Evolutionary conservation across 2,888 invertebrate genomes (phyloP), one percentile per base, ranked within the genome.

Genomic region (Limnephilus rhombicus): DNA sequence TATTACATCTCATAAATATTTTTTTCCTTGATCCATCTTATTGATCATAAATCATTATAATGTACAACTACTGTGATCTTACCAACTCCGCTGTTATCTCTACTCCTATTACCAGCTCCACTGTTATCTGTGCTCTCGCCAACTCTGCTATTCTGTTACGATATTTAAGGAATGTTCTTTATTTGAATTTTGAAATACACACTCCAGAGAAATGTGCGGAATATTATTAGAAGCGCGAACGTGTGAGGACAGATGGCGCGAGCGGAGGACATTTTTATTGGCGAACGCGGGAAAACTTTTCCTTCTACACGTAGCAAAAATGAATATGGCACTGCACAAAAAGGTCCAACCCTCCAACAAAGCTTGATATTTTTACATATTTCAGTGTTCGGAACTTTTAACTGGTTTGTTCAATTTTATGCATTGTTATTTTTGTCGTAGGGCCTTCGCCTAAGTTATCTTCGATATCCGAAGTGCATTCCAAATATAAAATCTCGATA

Each of bases 241-340:
- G 41, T 90, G 90, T 90, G 90, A 85, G 85, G 85, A 85, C 90
- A 90, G 85, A 90, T 90, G 90, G 90, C 83, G 90, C 49, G 37
- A 45, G 53, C 68, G 85, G 68, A 29, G 82, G 90, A 90, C 90
- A 90, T 85, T 90, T 90, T 90, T 90, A 90, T 90, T 90, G 85
- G 83, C 29, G 37, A 18, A 68, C 83, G 85, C 90, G 90, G 90
- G 85, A 80, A 85, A 90, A 85, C 80, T 85, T 90, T 90, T 68
- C 85, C 85, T 31, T 31, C 53, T 87, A n/a, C 53, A 29, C 34
- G 15, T 7, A 49, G 68, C 31, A 53, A 53, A 53, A 31, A 34
- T 68, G n/a, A 87, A 87, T n/a, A 34, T 7, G 87, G 37, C 87
- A 68, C 68, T 37, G 18, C 68, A 31, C 53, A 9, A 68, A 87